Percentiles rank a stretch among this genome's conserved stretches.
Conservation (phyloP, 2,797 vertebrate species). For the Alosa sapidissima region DNA sequence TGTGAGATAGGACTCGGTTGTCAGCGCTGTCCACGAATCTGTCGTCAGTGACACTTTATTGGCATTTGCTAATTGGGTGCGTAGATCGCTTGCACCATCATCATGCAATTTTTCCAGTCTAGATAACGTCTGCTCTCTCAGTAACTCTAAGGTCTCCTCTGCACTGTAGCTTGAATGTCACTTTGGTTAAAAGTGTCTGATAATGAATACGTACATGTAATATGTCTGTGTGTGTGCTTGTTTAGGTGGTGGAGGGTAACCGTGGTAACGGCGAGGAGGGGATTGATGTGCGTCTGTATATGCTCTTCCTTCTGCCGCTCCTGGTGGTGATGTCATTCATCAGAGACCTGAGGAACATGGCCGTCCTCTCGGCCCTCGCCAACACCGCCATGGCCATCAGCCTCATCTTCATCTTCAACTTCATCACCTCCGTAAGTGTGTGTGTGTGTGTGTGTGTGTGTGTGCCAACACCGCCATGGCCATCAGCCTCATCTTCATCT, state of each 20-base stretch:
- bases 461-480: slow-evolving; percentile 40
- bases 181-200: too few species aligned
- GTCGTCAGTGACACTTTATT: too few species aligned
- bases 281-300: slow-evolving; percentile 80
- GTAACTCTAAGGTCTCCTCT: too few species aligned
- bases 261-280: slow-evolving; percentile 55
- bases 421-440: slow-evolving; percentile 77
- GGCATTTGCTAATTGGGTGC: too few species aligned
- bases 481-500: slow-evolving; percentile 62
- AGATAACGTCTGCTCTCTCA: too few species aligned
- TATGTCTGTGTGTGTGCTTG: slow-evolving; percentile 27
- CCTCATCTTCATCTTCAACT: slow-evolving; percentile 83
- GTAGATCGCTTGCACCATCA: too few species aligned
- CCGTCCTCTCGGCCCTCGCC: slow-evolving; percentile 77
- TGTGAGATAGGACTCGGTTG: too few species aligned
- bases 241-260: slow-evolving; percentile 80
- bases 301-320: slow-evolving; percentile 82
- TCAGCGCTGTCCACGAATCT: too few species aligned
- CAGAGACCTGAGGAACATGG: slow-evolving; percentile 80
- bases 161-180: too few species aligned
- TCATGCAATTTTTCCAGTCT: too few species aligned
- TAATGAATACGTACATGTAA: background rate
- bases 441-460: background rate
- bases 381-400: slow-evolving; percentile 85
- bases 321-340: slow-evolving; percentile 82